Base-by-base conservation (phyloP, 1,140 invertebrate genomes). In the Aphaenogaster rudis region DNA sequence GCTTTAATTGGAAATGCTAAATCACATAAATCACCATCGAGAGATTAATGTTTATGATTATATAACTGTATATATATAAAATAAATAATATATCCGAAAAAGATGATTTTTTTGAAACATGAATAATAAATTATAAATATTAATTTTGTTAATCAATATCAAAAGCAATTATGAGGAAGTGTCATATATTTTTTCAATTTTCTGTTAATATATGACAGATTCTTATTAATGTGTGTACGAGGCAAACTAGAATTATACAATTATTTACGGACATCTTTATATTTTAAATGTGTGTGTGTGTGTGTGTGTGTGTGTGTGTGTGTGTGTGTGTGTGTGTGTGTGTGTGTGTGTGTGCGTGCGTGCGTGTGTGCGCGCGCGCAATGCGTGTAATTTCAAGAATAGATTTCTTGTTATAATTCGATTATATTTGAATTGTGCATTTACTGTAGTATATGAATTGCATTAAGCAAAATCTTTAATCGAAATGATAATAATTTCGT, bases 161-260 rank as follows among this genome's bases (percentile, higher is more conserved):
- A 36, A 52, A 36, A 48, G 5, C 21, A 50, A 80, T 74, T 42
- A 54, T 9, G 2, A 72, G 1, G 33, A 82, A 45, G 15, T 42
- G 67, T 52, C 48, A 33, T 48, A 3, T 36, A 1, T 39, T 76
- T 72, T 39, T 69, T 9, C 13, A 42, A 28, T 74, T 72, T 52
- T n/a, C 2, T 21, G 13, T 84, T 39, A 0, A 76, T 57, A 64
- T 13, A 15, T 48, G 9, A 66, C 1, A 52, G 42, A 17, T 13
- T 54, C 67, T 45, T 45, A 59, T 45, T 69, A 45, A 74, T 6
- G 0, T 28, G 36, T 54, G 17, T 11, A 48, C 13, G 7, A 54
- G 48, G 3, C 36, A 42, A 61, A 81, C 9, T 76, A 79, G 71
- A 80, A 66, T 72, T 74, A 69, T 50, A n/a, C 13, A 17, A 64